Evolutionary conservation across 1,140 invertebrate species (phyloP).

Genomic region (Vanessa atalanta): DNA sequence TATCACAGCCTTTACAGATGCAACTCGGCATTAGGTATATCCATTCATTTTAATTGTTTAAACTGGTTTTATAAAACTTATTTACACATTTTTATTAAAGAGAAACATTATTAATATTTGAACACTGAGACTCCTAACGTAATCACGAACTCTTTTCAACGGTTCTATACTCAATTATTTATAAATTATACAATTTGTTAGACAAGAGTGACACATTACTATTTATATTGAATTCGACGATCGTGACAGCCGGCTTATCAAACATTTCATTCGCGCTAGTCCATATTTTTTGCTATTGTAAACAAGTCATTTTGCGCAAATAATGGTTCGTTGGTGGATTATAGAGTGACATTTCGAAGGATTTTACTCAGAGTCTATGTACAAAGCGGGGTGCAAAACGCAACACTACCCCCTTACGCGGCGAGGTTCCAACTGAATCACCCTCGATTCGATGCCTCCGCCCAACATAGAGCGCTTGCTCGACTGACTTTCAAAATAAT

Average conservation of each 20-base stretch:
- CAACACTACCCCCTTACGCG: conserved; percentile 68
- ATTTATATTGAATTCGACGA: conserved; percentile 53
- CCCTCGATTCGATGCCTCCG: conserved; percentile 76
- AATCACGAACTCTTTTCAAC: conserved; percentile 25
- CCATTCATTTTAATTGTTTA: conserved; percentile 45
- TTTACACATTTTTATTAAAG: conserved; percentile 29
- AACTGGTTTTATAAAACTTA: conserved; percentile 16
- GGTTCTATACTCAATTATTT: conserved; percentile 24
- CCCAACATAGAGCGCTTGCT: conserved; percentile 78
- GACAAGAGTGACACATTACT: conserved; percentile 50
- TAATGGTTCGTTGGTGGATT: conserved; percentile 54
- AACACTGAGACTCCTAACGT: conserved; percentile 37
- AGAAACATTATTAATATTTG: conserved; percentile 34
- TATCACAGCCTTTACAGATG: conserved; percentile 72
- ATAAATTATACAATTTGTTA: conserved; percentile 36
- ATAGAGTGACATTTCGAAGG: conserved; percentile 67
- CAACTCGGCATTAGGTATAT: conserved; percentile 69
- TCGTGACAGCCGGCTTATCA: conserved; percentile 43
- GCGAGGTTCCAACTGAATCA: conserved; percentile 76
- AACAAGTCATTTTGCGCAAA: conserved; percentile 39
- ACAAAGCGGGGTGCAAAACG: conserved; percentile 58
- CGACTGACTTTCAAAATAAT: conserved; percentile 42
- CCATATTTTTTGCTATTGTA: conserved; percentile 36
- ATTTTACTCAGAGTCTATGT: conserved; percentile 68
- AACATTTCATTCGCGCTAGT: conserved; percentile 25